Percentiles rank a stretch among this genome's conserved stretches.
Conservation (phyloP, 2,888 invertebrate species). For the Pelosia muscerda region DNA sequence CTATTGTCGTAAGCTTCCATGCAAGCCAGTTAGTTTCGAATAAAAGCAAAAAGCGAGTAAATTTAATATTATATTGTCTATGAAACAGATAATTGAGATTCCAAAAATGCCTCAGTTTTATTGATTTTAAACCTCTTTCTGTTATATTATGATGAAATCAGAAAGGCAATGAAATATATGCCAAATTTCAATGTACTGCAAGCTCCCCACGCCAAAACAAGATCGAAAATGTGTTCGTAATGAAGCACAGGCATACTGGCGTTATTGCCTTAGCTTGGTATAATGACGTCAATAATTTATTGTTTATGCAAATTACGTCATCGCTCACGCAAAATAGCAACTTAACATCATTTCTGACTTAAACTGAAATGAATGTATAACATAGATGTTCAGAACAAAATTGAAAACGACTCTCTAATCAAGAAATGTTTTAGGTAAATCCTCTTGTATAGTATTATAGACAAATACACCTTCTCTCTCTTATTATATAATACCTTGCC, state of each 20-base stretch:
- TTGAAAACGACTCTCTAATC: not conserved
- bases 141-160: not conserved
- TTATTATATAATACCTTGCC: no score
- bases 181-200: not conserved
- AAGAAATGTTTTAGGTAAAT: not conserved
- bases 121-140: not conserved
- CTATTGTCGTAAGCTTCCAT: no score
- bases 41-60: no score
- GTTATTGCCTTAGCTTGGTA: conserved; percentile 32
- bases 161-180: not conserved
- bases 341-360: conserved; percentile 42
- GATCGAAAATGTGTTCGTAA: conserved; percentile 15
- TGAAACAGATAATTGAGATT: no score
- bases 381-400: conserved; percentile 27
- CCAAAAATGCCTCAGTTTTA: not conserved
- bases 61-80: no score
- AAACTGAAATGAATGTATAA: conserved; percentile 37
- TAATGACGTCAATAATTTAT: conserved; percentile 49
- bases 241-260: conserved; percentile 25
- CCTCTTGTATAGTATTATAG: no score
- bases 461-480: no score
- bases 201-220: conserved; percentile 1
- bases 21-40: no score
- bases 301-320: conserved; percentile 48
- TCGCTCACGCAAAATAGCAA: conserved; percentile 46